Conservation (phyloP, 2,888 invertebrate genomes). For the Protophormia terraenovae region DNA sequence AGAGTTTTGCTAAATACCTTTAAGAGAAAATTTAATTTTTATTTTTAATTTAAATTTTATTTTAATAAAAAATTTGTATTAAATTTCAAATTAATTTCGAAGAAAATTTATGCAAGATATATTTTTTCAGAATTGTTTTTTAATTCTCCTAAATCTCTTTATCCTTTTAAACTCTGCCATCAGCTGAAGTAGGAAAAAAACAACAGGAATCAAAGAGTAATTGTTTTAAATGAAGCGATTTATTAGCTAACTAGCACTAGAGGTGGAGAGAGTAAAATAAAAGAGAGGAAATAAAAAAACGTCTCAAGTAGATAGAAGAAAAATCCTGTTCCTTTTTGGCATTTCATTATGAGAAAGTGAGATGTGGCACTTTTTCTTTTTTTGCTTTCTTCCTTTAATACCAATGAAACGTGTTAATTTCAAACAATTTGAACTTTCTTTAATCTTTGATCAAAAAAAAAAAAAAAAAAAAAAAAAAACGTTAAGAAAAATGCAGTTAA, state of each 20-base stretch:
- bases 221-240: slow-evolving; percentile 67
- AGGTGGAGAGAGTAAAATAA: not conserved
- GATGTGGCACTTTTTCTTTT: slow-evolving; percentile 30
- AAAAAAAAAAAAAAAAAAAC: slow-evolving; percentile 2
- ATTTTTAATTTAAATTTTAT: no score
- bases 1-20: no score
- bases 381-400: slow-evolving; percentile 8
- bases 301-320: slow-evolving; percentile 47
- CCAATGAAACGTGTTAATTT: slow-evolving; percentile 68
- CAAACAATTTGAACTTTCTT: slow-evolving; percentile 66
- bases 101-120: no score
- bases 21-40: no score
- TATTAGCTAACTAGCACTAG: slow-evolving; percentile 58
- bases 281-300: slow-evolving; percentile 8
- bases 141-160: not conserved
- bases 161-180: not conserved
- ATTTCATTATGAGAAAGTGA: slow-evolving; percentile 25
- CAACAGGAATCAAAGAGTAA: slow-evolving; percentile 48
- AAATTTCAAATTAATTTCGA: no score
- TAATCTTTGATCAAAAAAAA: slow-evolving; percentile 53
- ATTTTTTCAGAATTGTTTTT: no score
- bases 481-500: slow-evolving; percentile 52
- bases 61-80: no score
- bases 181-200: not conserved
- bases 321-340: not conserved